Evolutionary conservation across 2,113 vertebrate species (phyloP), one percentile per base, ranked within the genome.

Genomic region (Epinephelus fuscoguttatus): DNA sequence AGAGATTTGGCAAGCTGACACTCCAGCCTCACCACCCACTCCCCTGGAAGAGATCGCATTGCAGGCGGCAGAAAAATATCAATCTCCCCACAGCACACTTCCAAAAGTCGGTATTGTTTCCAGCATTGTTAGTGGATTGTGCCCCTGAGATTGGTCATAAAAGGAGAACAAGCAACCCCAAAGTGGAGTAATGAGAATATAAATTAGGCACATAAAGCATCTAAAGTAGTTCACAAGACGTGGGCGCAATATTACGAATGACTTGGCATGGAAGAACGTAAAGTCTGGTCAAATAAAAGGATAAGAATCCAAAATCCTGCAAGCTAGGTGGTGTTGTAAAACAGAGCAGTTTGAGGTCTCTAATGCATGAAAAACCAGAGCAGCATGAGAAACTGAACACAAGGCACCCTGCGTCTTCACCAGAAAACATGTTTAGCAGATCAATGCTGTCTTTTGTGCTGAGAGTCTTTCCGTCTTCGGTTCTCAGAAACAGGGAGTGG

Each of bases 361-460:
- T 59, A 17, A 75, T 70, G 47, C 78, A 27, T 61, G 6, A 64
- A 80, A 75, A 85, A 25, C 53, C 47, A 63, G 23, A 7, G 23
- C 69, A 77, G 52, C 60, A 71, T 25, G 75, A 75, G 23, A 73
- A 80, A 55, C 37, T 33, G 42, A 84, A 23, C 49, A 59, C 37
- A 74, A 50, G 71, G 23, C 62, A 18, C 21, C 52, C 60, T 30
- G 12, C 78, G 1, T 83, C 50, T 53, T 74, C 37, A 37, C 18
- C 77, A 78, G 47, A 85, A 75, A 85, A 84, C 74, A 66, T 67
- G 59, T 87, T 80, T 4, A 57, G 60, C 66, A 23, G 45, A 91
- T 93, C 80, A 93, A 85, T 91, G 84, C 72, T 63, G 64, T 69
- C 67, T 84, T 92, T 90, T 92, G 86, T 91, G 55, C 68, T 42